A percentile compares a stretch with the other conserved stretches of the same genome.
Conservation (phyloP, 2,888 invertebrate genomes). For the Lagria hirta region DNA sequence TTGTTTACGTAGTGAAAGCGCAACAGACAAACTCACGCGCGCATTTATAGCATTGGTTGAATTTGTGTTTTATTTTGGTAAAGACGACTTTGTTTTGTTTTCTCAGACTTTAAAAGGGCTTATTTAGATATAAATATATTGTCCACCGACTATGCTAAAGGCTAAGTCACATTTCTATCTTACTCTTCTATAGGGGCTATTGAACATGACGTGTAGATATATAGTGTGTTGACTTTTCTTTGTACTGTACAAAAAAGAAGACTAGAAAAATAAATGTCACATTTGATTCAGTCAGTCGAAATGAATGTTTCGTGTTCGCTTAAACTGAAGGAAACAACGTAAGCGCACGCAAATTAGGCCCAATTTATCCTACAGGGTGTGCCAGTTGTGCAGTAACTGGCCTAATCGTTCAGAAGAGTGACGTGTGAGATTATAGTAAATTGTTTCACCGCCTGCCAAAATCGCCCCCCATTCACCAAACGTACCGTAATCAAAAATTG, state of each 20-base stretch:
- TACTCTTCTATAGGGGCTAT: constrained; percentile 10
- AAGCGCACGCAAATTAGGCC: constrained; percentile 20
- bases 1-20: too few relatives aligned
- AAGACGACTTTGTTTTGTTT: too few relatives aligned
- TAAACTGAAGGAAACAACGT: constrained; percentile 4
- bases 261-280: constrained; percentile 25
- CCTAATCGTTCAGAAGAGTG: constrained; percentile 52
- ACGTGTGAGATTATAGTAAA: constrained; percentile 53
- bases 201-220: constrained; percentile 20
- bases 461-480: constrained; percentile 59
- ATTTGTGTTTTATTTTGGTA: too few relatives aligned
- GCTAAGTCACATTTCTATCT: constrained; percentile 13
- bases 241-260: constrained; percentile 27
- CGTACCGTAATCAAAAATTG: constrained; percentile 58
- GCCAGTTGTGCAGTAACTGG: constrained; percentile 54
- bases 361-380: constrained; percentile 39
- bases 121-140: too few relatives aligned
- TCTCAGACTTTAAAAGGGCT: too few relatives aligned
- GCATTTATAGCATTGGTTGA: too few relatives aligned
- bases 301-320: constrained; percentile 19
- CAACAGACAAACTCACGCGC: too few relatives aligned
- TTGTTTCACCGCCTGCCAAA: constrained; percentile 56
- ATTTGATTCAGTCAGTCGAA: constrained; percentile 26
- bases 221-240: constrained; percentile 10
- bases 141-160: too few relatives aligned